These are phyloP conservation scores for Hemicordylus capensis DNA, from an alignment of 2,113 vertebrate genomes.

Conservation along the genomic window DNA sequence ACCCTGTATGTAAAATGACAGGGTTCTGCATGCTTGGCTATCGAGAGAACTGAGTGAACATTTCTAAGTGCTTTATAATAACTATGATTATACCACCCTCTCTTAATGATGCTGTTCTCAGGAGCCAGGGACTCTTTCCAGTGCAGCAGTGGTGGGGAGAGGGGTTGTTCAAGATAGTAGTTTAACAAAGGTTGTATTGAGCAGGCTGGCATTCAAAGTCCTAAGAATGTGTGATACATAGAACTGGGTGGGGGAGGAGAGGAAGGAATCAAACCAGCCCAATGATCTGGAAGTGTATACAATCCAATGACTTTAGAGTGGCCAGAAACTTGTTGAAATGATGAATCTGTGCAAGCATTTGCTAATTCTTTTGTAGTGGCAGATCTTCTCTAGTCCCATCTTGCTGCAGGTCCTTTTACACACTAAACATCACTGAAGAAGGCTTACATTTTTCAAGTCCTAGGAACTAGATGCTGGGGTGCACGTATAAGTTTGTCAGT, in stretches of 20 bases:
- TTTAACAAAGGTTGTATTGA: slow-evolving; percentile 44
- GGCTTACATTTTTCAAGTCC: not conserved
- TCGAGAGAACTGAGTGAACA: slow-evolving; percentile 61
- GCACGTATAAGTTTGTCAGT: too few relatives aligned
- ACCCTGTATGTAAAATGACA: slow-evolving; percentile 67
- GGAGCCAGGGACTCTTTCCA: slow-evolving; percentile 54
- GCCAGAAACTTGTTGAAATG: slow-evolving; percentile 27
- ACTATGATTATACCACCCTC: slow-evolving; percentile 62
- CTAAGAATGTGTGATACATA: slow-evolving; percentile 11
- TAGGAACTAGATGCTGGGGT: not conserved
- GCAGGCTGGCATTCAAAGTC: not conserved
- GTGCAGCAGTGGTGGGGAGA: slow-evolving; percentile 40
- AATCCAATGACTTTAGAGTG: slow-evolving; percentile 3
- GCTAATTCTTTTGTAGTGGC: slow-evolving; percentile 3
- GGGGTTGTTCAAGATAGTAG: slow-evolving; percentile 47
- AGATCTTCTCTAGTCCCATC: slow-evolving; percentile 19
- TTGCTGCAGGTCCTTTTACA: not conserved
- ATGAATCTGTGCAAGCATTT: slow-evolving; percentile 29
- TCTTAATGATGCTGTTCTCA: slow-evolving; percentile 32
- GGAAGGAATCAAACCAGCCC: slow-evolving; percentile 18
- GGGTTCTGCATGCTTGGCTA: slow-evolving; percentile 62
- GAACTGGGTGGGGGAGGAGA: not conserved
- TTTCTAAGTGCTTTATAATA: slow-evolving; percentile 70
- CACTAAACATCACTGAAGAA: not conserved
- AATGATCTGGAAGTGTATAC: slow-evolving; percentile 24